Evolutionary conservation across 2,888 invertebrate species (phyloP).

Genomic region (Heliconius erato): DNA sequence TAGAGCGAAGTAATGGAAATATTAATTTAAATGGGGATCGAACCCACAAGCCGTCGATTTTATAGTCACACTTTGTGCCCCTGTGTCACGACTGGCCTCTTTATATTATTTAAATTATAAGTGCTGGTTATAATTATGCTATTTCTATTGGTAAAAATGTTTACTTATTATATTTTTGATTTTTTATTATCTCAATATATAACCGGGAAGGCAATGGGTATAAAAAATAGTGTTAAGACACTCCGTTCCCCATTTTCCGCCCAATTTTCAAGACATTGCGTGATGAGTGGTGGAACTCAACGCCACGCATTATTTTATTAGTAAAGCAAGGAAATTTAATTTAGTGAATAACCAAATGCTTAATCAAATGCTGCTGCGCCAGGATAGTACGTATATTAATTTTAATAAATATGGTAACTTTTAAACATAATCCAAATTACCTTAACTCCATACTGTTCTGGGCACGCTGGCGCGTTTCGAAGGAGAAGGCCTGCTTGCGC

Average conservation of each 20-base stretch:
- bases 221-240: too few relatives aligned
- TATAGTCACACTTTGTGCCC: too few relatives aligned
- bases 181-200: not conserved
- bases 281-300: not conserved
- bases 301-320: too few relatives aligned
- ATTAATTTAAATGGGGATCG: too few relatives aligned
- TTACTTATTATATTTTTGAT: not conserved
- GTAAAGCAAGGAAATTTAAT: too few relatives aligned
- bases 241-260: not conserved
- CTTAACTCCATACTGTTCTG: conserved; percentile 92
- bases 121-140: not conserved
- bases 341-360: too few relatives aligned
- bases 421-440: conserved; percentile 58
- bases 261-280: not conserved
- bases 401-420: not conserved
- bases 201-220: not conserved
- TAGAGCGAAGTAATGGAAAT: too few relatives aligned
- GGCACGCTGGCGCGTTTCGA: conserved; percentile 90
- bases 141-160: not conserved
- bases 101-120: not conserved
- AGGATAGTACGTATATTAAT: not conserved
- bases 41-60: too few relatives aligned
- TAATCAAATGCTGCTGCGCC: not conserved
- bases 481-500: conserved; percentile 87
- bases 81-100: too few relatives aligned